Evolutionary conservation across 2,888 invertebrate species (phyloP).

Genomic region (Drosophila borborema): DNA sequence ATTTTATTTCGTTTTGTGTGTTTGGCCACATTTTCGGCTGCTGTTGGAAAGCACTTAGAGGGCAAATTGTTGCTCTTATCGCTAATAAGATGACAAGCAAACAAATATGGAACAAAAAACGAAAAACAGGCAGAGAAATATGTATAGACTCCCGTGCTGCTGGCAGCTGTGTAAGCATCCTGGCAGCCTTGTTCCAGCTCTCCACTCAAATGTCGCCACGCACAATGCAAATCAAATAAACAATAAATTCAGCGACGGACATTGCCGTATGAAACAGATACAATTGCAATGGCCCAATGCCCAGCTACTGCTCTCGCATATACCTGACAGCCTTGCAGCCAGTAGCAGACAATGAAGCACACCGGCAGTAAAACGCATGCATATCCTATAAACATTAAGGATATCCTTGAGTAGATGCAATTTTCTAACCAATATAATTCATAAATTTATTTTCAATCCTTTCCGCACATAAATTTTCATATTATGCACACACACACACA

Average conservation of each 20-base stretch:
- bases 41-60: conserved; percentile 52
- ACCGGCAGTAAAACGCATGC: conserved; percentile 65
- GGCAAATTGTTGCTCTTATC: conserved; percentile 68
- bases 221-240: conserved; percentile 77
- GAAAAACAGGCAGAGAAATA: neutral
- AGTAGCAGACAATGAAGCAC: conserved; percentile 51
- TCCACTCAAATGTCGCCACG: conserved; percentile 14
- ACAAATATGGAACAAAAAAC: neutral
- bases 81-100: conserved; percentile 47
- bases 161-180: conserved; percentile 1
- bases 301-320: neutral
- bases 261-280: conserved; percentile 69
- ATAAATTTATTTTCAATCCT: conserved; percentile 84
- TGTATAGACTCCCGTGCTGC: neutral
- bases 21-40: conserved; percentile 14
- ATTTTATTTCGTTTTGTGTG: conserved; percentile 11
- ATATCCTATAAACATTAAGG: conserved; percentile 79
- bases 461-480: conserved; percentile 84
- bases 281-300: conserved; percentile 10
- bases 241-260: conserved; percentile 75
- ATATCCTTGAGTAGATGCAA: conserved; percentile 82
- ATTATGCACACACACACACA: conserved; percentile 61
- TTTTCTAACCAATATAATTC: conserved; percentile 84
- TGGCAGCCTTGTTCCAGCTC: conserved; percentile 3
- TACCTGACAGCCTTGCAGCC: neutral